phyloP scores from a whole-genome alignment of 2,797 vertebrate species.

The Microcaecilia unicolor region DNA sequence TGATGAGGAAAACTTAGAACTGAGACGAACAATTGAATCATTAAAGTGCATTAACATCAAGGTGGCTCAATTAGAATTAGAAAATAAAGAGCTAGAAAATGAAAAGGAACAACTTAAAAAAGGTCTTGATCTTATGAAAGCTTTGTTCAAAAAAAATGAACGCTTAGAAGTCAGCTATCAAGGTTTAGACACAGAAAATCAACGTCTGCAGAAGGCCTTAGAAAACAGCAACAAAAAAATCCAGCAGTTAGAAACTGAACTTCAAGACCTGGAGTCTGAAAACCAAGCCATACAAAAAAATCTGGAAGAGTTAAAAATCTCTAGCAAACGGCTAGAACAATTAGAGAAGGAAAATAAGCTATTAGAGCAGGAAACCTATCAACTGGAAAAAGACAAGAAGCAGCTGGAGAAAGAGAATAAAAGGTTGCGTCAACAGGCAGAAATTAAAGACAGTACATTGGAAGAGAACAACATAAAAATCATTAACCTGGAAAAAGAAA shows the following conservation, averaged over 20 bases:
- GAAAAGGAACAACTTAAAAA: conserved; percentile 85
- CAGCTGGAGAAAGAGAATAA: conserved; percentile 95
- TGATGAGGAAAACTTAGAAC: conserved; percentile 85
- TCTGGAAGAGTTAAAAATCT: conserved; percentile 93
- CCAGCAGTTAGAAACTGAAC: conserved; percentile 83
- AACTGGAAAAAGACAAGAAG: conserved; percentile 94
- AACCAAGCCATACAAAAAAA: conserved; percentile 86
- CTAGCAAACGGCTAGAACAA: conserved; percentile 90
- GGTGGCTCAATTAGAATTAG: conserved; percentile 79
- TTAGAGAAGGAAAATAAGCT: conserved; percentile 87
- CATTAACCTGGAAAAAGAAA: conserved; percentile 83
- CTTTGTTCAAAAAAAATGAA: conserved; percentile 87
- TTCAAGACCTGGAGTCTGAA: conserved; percentile 86
- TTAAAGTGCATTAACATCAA: conserved; percentile 74
- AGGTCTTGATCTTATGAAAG: conserved; percentile 85
- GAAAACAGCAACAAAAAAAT: conserved; percentile 96
- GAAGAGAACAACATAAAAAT: conserved; percentile 86
- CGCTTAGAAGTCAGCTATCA: conserved; percentile 93
- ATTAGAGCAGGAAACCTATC: conserved; percentile 87
- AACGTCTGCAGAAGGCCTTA: conserved; percentile 87
- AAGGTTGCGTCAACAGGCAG: conserved; percentile 86
- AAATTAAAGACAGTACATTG: conserved; percentile 86
- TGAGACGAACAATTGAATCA: conserved; percentile 76
- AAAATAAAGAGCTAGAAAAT: conserved; percentile 88
- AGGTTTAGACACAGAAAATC: conserved; percentile 93